These are phyloP conservation scores for Marisa cornuarietis DNA, from an alignment of 1,140 invertebrate genomes.

Conservation along the genomic window DNA sequence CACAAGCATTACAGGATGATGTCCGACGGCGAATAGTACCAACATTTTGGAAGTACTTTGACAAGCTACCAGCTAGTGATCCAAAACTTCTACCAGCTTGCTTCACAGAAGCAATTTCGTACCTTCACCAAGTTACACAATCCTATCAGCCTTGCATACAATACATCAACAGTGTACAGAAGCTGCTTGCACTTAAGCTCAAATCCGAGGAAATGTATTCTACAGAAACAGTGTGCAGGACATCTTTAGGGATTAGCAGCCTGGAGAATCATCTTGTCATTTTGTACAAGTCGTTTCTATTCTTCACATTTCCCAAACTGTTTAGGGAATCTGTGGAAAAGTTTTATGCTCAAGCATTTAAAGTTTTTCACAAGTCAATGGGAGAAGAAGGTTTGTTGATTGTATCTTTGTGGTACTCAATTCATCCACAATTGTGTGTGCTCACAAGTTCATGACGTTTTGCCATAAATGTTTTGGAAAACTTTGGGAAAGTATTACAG, in stretches of 20 bases:
- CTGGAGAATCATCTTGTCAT: slow-evolving; percentile 26
- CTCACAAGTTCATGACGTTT: too few species aligned
- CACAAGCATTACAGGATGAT: slow-evolving; percentile 52
- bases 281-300: slow-evolving; percentile 50
- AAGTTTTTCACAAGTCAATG: slow-evolving; percentile 44
- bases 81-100: not conserved
- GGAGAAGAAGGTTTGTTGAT: slow-evolving; percentile 22
- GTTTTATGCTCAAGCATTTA: slow-evolving; percentile 56
- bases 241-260: not conserved
- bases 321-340: slow-evolving; percentile 46
- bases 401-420: not conserved
- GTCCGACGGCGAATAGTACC: slow-evolving; percentile 44
- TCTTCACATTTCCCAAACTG: slow-evolving; percentile 39
- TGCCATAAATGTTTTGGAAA: too few species aligned
- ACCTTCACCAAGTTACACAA: slow-evolving; percentile 39
- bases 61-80: slow-evolving; percentile 5
- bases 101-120: slow-evolving; percentile 43
- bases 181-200: not conserved
- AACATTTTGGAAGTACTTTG: slow-evolving; percentile 47
- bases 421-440: too few species aligned
- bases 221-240: too few species aligned
- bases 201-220: not conserved
- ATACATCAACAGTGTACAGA: slow-evolving; percentile 31
- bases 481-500: too few species aligned
- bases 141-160: slow-evolving; percentile 42